Conservation (phyloP, 2,113 vertebrate species). For the Lasiurus cinereus region DNA sequence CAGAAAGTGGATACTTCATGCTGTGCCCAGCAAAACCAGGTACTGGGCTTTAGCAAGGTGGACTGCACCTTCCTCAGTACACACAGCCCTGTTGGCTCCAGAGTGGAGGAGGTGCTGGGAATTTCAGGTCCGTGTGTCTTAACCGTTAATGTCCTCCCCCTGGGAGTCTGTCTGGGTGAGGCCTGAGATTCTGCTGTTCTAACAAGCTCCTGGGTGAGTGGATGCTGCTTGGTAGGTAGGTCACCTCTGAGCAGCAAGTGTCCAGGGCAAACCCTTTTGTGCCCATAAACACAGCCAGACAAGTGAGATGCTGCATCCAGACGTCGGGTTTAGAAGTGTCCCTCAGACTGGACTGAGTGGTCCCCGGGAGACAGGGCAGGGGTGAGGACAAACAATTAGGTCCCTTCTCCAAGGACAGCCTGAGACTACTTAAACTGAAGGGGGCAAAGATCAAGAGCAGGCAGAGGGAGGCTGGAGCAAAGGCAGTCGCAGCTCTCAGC, state of each 20-base stretch:
- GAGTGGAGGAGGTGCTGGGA: not conserved
- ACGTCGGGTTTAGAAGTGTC: not conserved
- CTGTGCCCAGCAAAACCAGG: not conserved
- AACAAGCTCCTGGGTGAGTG: not conserved
- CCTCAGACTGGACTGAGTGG: not conserved
- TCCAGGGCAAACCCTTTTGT: not conserved
- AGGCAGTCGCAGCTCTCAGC: not conserved
- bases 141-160: not conserved
- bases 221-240: not conserved
- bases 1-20: not conserved
- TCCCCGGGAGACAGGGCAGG: conserved; percentile 27
- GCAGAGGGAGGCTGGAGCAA: not conserved
- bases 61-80: not conserved
- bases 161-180: not conserved
- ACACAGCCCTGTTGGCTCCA: not conserved
- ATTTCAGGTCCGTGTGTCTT: not conserved
- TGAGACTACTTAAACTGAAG: not conserved
- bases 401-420: not conserved
- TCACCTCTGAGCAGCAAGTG: not conserved
- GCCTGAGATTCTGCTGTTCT: not conserved
- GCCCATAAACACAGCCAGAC: not conserved
- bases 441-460: not conserved
- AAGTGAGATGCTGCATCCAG: not conserved
- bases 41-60: not conserved
- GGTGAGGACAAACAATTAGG: not conserved